These are phyloP conservation scores for Drosophila parvula DNA, from an alignment of 1,140 invertebrate genomes.

Conservation along the genomic window DNA sequence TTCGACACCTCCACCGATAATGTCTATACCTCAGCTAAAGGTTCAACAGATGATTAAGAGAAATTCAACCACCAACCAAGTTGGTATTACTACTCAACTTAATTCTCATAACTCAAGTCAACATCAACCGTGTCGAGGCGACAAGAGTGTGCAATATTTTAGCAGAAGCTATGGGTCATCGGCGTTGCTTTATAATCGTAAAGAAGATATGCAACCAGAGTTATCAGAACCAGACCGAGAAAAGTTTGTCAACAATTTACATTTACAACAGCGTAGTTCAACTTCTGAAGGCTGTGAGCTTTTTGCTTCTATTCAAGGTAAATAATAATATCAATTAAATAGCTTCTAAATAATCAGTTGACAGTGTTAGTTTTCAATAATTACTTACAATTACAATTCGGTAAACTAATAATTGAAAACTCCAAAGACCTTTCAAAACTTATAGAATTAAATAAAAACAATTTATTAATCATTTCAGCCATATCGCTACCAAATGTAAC, in stretches of 20 bases:
- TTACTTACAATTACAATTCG: too few species aligned
- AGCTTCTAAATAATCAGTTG: too few species aligned
- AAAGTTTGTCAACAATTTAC: constrained; percentile 11
- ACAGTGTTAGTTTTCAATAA: too few species aligned
- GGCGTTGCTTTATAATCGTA: constrained; percentile 35
- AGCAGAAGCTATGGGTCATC: constrained; percentile 48
- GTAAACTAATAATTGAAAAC: neutral
- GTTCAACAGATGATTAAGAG: constrained; percentile 28
- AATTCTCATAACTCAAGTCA: constrained; percentile 36
- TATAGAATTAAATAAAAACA: neutral
- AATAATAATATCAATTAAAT: too few species aligned
- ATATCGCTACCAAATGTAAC: constrained; percentile 43
- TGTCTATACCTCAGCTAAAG: constrained; percentile 31
- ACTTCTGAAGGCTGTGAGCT: constrained; percentile 22
- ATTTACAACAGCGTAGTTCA: constrained; percentile 8
- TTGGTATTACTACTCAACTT: constrained; percentile 18
- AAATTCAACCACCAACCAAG: constrained; percentile 15
- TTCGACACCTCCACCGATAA: constrained; percentile 5
- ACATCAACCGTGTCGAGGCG: constrained; percentile 14
- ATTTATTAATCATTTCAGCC: constrained; percentile 22
- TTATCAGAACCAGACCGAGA: constrained; percentile 18
- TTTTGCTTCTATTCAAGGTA: constrained; percentile 47
- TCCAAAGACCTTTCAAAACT: neutral
- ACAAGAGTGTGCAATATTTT: constrained; percentile 40
- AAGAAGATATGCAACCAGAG: constrained; percentile 21